Evolutionary conservation across 2,113 vertebrate genomes (phyloP).

Genomic region (Callaeas wilsoni): DNA sequence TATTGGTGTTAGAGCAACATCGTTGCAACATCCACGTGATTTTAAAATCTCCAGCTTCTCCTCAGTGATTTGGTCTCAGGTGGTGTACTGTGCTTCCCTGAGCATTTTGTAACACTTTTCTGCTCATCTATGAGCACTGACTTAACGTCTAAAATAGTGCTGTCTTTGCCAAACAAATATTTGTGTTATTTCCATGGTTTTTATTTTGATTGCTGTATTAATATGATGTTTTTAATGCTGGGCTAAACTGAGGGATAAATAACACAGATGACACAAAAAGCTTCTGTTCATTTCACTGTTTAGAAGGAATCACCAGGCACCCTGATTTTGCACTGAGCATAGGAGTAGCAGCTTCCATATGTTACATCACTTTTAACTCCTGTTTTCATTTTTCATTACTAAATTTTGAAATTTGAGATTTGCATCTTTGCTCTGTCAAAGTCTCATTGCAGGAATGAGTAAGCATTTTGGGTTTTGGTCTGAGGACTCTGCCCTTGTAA

Average conservation of each 20-base stretch:
- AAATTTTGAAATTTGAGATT: neutral
- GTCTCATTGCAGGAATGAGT: neutral
- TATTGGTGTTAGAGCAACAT: neutral
- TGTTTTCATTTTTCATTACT: neutral
- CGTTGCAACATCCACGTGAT: neutral
- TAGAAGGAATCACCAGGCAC: neutral
- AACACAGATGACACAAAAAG: neutral
- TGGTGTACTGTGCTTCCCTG: neutral
- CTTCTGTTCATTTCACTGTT: neutral
- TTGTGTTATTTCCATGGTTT: neutral
- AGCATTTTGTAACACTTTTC: neutral
- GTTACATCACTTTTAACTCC: neutral
- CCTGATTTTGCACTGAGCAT: neutral
- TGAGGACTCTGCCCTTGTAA: neutral
- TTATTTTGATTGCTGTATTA: neutral
- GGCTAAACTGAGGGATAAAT: neutral
- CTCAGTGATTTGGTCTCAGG: neutral
- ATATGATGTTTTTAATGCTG: neutral
- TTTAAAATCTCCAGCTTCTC: neutral
- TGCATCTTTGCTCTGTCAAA: neutral
- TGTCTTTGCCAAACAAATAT: neutral
- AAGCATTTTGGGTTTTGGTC: conserved; percentile 2
- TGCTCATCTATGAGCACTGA: neutral
- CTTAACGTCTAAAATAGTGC: neutral
- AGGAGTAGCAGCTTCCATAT: neutral